Evolutionary conservation across 2,113 vertebrate genomes (phyloP), one percentile per base, ranked within the genome.

Genomic region (Greenwoodochromis staneri): DNA sequence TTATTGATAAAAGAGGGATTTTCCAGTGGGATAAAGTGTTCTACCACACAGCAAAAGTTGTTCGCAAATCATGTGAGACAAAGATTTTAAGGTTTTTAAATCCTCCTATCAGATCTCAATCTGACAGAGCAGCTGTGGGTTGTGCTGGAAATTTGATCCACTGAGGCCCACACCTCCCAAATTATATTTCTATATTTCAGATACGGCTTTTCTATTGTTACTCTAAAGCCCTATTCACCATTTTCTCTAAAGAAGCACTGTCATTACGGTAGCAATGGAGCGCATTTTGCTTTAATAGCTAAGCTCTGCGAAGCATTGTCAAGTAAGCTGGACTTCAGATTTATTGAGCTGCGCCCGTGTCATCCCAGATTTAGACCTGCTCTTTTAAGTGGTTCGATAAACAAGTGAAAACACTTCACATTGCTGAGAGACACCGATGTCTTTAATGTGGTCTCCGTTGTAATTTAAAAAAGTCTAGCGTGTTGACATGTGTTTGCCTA

Each of bases 371-470:
- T 78, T 36, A 24, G 9, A 5, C 24, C 31, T 78, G 40, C 40
- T 86, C 19, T 47, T 84, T 87, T 29, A 31, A 80, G 53, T 7
- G 36, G 14, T 51, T 88, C 6, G 1, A 38, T 57, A 78, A 82
- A 88, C 38, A 81, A 42, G 54, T 87, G 16, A 80, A 87, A 73
- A 36, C 47, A 81, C 69, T 63, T 81, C 54, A 85, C 27, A 85
- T 27, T 63, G 66, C 45, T 53, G 80, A 51, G 31, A 82, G 61
- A 85, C 51, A 55, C 31, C 2, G 9, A 8, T 42, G 40, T 27
- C 85, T 89, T 82, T 88, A 73, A 86, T 94, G 91, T 83, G 89
- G 91, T 83, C 81, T 38, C 19, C 40, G n/a, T 24, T 86, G 27
- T 87, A 47, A 91, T 93, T 89, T 19, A 83, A 88, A 87, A 59